A percentile compares a stretch with the other conserved stretches of the same genome.
Conservation (phyloP, 2,888 invertebrate genomes). For the Microctonus aethiopoides region DNA sequence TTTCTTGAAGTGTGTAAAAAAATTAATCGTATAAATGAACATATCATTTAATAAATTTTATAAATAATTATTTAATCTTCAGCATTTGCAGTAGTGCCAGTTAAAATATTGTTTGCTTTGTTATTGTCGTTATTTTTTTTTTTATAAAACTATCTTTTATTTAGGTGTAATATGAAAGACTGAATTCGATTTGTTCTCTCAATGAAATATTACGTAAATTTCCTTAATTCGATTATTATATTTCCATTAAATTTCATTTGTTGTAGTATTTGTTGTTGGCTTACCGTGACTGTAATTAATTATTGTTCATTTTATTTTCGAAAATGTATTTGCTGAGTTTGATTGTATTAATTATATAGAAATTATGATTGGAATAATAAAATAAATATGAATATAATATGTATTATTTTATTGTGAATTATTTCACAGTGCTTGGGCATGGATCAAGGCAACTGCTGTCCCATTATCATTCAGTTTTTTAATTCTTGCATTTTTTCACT, state of each 20-base stretch:
- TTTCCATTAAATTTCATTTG: background rate
- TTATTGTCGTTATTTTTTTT: background rate
- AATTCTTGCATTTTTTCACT: conserved; percentile 82
- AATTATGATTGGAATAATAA: background rate
- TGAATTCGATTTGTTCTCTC: background rate
- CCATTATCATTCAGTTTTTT: conserved; percentile 86
- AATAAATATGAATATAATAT: background rate
- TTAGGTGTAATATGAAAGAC: background rate
- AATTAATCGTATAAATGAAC: background rate
- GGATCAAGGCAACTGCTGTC: conserved; percentile 81
- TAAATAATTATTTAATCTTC: background rate
- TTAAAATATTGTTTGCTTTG: background rate
- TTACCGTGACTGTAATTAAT: background rate
- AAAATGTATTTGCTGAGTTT: background rate
- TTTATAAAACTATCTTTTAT: background rate
- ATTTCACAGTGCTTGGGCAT: conserved; percentile 74
- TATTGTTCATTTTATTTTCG: background rate
- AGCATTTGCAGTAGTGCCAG: background rate
- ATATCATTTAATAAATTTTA: background rate
- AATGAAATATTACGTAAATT: background rate
- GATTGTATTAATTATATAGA: background rate
- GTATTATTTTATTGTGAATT: background rate
- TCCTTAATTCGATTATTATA: background rate
- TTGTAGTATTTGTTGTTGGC: background rate
- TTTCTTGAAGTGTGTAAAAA: background rate